Percentiles rank a stretch among this genome's conserved stretches.
Evolutionary conservation across 1,140 invertebrate genomes (phyloP).

Genomic region (Reticulitermes speratus): DNA sequence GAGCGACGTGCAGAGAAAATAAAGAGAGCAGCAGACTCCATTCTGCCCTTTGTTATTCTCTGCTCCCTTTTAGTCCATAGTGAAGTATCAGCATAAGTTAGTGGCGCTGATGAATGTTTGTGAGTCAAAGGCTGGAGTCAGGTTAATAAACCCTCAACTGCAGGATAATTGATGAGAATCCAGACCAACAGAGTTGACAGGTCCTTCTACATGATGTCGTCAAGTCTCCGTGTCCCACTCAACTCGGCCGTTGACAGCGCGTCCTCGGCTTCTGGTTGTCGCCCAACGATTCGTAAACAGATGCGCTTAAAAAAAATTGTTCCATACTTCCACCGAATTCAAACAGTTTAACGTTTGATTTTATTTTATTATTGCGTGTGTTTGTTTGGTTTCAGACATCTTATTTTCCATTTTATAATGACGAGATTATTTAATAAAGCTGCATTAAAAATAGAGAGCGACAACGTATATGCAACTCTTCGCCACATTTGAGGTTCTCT

Average conservation of each 20-base stretch:
- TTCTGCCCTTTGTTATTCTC: background rate
- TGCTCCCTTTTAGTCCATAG: background rate
- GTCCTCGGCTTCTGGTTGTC: too few relatives aligned
- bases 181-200: background rate
- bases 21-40: background rate
- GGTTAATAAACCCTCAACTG: background rate
- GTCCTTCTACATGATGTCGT: background rate
- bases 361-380: too few relatives aligned
- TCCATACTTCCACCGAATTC: too few relatives aligned
- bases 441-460: too few relatives aligned
- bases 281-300: background rate
- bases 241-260: too few relatives aligned
- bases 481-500: too few relatives aligned
- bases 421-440: too few relatives aligned
- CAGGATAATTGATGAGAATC: background rate
- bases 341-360: too few relatives aligned
- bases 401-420: too few relatives aligned
- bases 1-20: background rate
- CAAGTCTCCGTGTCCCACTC: background rate
- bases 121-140: background rate
- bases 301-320: background rate
- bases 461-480: too few relatives aligned
- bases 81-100: background rate
- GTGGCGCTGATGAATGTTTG: background rate
- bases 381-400: too few relatives aligned